Evolutionary conservation across 2,113 vertebrate genomes (phyloP), one percentile per base, ranked within the genome.

Genomic region (Lipotes vexillifer): DNA sequence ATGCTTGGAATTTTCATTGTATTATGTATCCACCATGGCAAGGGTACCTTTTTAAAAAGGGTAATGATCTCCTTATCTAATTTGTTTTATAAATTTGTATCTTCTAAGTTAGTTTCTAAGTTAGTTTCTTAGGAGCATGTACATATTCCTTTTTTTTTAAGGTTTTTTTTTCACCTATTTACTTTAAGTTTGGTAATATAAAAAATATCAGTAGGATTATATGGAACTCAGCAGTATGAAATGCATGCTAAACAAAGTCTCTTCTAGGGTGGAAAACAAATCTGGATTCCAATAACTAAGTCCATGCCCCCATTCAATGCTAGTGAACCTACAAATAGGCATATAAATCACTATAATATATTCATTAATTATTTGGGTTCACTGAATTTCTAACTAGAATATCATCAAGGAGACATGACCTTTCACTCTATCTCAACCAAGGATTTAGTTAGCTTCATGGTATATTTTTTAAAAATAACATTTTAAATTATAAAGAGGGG

Each of bases 401-500:
- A 84, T 84, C 9, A 87, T 65, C 44, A 91, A 80, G 27, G 44
- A 74, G 17, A 55, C 33, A 89, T 75, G 75, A 77, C 36, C 0
- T 23, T 89, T 90, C 49, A 33, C 71, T 68, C 61, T 75, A 52
- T 74, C 77, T 63, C 31, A 93, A 57, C 7, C 29, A 66, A 38
- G 4, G 74, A 57, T 89, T 94, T 49, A 66, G 85, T 87, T 84
- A 63, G 44, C 36, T 55, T 89, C 59, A 75, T 66, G 75, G 57
- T 75, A 41, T 78, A 72, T 18, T 36, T 94, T 84, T 71, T 1
- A 1, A 61, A 6, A 71, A 63, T 36, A 61, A 18, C 63, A 55
- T 55, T 95, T 88, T 83, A 63, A 92, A 78, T 89, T 81, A 65
- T 88, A 93, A 96, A 36, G 29, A 97, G 29, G 33, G 27, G 46